Conservation (phyloP, 2,888 invertebrate species). For the Mimumesa dahlbomi region DNA sequence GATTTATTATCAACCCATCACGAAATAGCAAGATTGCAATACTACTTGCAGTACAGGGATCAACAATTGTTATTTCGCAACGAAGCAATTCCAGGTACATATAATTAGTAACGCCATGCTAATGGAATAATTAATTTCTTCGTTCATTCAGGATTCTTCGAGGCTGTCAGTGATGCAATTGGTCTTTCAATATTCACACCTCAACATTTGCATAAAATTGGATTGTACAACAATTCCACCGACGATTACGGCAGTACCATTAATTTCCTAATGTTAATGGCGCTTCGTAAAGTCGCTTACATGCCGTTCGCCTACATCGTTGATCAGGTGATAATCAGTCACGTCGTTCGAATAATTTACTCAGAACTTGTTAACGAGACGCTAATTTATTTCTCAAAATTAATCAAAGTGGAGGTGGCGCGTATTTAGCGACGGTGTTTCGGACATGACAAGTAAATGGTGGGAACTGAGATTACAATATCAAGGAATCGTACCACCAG, state of each 20-base stretch:
- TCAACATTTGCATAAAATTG: constrained; percentile 87
- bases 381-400: constrained; percentile 48
- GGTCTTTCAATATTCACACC: constrained; percentile 89
- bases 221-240: constrained; percentile 85
- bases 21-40: constrained; percentile 92
- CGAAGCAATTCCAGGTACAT: constrained; percentile 90
- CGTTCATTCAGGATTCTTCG: constrained; percentile 88
- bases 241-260: constrained; percentile 87
- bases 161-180: constrained; percentile 91
- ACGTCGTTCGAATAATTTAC: neutral
- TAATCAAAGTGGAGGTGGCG: constrained; percentile 92
- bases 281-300: constrained; percentile 89
- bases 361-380: neutral
- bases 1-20: constrained; percentile 90
- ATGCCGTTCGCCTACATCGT: constrained; percentile 90
- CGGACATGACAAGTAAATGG: constrained; percentile 88
- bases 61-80: constrained; percentile 89
- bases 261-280: constrained; percentile 90
- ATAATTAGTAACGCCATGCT: neutral
- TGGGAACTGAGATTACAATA: constrained; percentile 88
- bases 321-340: constrained; percentile 89
- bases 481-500: constrained; percentile 88
- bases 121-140: constrained; percentile 5
- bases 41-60: constrained; percentile 89
- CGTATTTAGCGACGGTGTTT: constrained; percentile 88